Percentiles rank a stretch among this genome's conserved stretches.
phyloP scores from a whole-genome alignment of 2,888 invertebrate genomes.

The Acleris laterana region DNA sequence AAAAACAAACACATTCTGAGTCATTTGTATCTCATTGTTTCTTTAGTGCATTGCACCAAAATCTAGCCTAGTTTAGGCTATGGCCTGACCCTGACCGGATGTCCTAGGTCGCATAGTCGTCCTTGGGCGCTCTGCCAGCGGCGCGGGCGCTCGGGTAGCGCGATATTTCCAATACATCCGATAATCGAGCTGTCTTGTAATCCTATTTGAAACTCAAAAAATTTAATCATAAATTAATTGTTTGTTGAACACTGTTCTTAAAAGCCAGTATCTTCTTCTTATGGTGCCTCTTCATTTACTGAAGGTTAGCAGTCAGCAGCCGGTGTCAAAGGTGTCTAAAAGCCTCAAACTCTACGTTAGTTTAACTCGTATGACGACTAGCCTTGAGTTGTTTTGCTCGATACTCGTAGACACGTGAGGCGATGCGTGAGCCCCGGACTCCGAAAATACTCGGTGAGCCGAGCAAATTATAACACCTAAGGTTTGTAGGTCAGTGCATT shows the following conservation, averaged over 20 bases:
- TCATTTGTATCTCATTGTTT: background rate
- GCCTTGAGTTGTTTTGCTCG: conserved; percentile 29
- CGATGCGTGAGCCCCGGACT: conserved; percentile 44
- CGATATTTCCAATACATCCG: conserved; percentile 65
- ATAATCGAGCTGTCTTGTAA: conserved; percentile 48
- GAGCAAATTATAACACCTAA: conserved; percentile 49
- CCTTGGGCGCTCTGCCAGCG: conserved; percentile 74
- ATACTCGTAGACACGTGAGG: conserved; percentile 1
- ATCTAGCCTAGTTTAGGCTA: conserved; percentile 36
- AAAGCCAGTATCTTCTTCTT: no score
- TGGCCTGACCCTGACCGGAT: conserved; percentile 69
- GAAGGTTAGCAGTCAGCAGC: no score
- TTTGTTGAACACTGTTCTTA: no score
- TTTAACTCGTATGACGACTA: conserved; percentile 15
- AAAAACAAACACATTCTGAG: no score
- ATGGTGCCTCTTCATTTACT: no score
- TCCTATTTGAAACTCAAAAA: background rate
- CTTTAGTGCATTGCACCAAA: conserved; percentile 30
- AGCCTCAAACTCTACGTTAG: background rate
- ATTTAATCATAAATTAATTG: no score
- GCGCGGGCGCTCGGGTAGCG: conserved; percentile 58
- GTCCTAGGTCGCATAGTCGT: conserved; percentile 72
- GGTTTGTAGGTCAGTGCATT: conserved; percentile 55
- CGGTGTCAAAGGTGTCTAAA: background rate
- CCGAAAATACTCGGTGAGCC: conserved; percentile 58